Evolutionary conservation across 2,113 vertebrate genomes (phyloP).

Genomic region (Telmatochromis sp.): DNA sequence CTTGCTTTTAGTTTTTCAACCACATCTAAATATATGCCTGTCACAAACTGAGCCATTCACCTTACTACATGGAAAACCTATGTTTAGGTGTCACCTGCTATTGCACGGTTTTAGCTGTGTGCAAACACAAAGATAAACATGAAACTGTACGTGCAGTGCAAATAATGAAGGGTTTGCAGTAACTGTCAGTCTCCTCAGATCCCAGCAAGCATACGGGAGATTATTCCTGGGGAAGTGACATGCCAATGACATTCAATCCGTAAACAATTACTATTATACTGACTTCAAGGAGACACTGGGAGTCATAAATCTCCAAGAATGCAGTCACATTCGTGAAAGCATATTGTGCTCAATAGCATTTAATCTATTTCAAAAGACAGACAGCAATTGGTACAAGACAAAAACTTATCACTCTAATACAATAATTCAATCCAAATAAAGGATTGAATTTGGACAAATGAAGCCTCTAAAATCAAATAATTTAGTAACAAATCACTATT

Average conservation of each 20-base stretch:
- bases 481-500: background rate
- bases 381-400: background rate
- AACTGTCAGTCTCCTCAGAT: conserved; percentile 32
- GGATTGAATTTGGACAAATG: background rate
- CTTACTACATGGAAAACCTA: background rate
- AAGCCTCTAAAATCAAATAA: background rate
- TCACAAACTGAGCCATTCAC: background rate
- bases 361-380: background rate
- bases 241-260: conserved; percentile 16
- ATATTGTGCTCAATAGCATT: background rate
- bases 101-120: background rate
- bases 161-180: conserved; percentile 34
- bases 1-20: background rate
- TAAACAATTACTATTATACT: conserved; percentile 36
- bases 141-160: background rate
- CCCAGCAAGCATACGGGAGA: conserved; percentile 8
- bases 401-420: background rate
- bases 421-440: background rate
- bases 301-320: background rate
- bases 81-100: conserved; percentile 13
- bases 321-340: background rate
- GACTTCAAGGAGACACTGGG: conserved; percentile 17
- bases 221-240: conserved; percentile 24
- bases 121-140: conserved; percentile 23
- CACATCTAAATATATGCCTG: background rate